A percentile compares a stretch with the other conserved stretches of the same genome.
These are phyloP conservation scores for Nomada fabriciana DNA, from an alignment of 2,888 invertebrate genomes.

Conservation along the genomic window DNA sequence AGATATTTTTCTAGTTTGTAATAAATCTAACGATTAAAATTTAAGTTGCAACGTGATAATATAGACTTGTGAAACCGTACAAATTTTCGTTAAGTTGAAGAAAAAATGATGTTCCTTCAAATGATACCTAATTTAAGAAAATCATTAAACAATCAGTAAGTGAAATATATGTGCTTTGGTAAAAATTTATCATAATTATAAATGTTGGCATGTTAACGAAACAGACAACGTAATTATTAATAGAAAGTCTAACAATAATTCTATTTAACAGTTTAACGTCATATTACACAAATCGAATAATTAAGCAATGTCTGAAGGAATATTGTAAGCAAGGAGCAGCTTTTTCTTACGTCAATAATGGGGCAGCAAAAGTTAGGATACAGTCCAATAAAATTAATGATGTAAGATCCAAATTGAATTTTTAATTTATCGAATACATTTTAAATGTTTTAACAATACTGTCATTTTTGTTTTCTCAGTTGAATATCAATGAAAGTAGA, in stretches of 20 bases:
- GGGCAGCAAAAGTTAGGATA: background rate
- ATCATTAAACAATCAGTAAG: slow-evolving; percentile 25
- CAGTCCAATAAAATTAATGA: background rate
- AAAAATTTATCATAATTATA: background rate
- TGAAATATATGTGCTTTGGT: background rate
- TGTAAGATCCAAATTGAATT: slow-evolving; percentile 15
- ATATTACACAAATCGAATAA: background rate
- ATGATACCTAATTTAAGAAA: background rate
- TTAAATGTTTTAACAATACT: background rate
- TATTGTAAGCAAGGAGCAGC: background rate
- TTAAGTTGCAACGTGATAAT: background rate
- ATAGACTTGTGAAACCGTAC: background rate
- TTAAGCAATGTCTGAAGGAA: background rate
- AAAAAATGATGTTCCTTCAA: slow-evolving; percentile 2
- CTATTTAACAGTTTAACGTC: slow-evolving; percentile 14
- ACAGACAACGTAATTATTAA: background rate
- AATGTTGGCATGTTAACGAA: background rate
- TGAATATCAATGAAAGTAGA: background rate
- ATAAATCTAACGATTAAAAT: background rate
- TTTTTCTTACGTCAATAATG: background rate
- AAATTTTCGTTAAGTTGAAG: background rate
- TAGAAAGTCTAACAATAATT: background rate
- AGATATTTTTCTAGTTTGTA: background rate
- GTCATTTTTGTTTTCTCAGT: background rate
- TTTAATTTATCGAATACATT: background rate